Evolutionary conservation across 2,888 invertebrate genomes (phyloP).

Genomic region (Eledone cirrhosa): DNA sequence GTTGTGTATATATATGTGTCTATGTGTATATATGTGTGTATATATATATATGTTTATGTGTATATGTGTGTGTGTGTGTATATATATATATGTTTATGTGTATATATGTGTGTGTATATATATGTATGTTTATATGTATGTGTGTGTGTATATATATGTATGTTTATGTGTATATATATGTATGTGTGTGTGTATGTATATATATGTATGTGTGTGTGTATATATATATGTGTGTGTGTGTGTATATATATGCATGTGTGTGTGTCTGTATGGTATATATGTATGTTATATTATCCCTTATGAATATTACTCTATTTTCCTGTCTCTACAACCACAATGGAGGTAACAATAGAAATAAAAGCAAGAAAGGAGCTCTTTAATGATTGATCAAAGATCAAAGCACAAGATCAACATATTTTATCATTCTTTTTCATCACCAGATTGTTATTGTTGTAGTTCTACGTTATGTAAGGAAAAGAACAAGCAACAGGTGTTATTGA

Average conservation of each 20-base stretch:
- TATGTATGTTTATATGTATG: not conserved
- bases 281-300: not conserved
- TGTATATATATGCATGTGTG: not conserved
- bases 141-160: not conserved
- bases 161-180: not conserved
- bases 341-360: no score
- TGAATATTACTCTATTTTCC: no score
- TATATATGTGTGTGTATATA: not conserved
- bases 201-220: not conserved
- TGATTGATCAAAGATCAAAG: no score
- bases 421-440: no score
- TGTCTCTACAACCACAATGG: no score
- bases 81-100: slow-evolving; percentile 1
- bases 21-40: no score
- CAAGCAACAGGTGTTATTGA: no score
- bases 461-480: no score
- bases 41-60: not conserved
- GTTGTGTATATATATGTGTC: no score
- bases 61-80: not conserved
- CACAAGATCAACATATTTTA: no score
- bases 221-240: not conserved
- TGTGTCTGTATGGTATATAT: not conserved
- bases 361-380: no score
- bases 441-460: no score
- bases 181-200: not conserved